phyloP scores from a whole-genome alignment of 2,888 invertebrate genomes.

The Nomada flava region DNA sequence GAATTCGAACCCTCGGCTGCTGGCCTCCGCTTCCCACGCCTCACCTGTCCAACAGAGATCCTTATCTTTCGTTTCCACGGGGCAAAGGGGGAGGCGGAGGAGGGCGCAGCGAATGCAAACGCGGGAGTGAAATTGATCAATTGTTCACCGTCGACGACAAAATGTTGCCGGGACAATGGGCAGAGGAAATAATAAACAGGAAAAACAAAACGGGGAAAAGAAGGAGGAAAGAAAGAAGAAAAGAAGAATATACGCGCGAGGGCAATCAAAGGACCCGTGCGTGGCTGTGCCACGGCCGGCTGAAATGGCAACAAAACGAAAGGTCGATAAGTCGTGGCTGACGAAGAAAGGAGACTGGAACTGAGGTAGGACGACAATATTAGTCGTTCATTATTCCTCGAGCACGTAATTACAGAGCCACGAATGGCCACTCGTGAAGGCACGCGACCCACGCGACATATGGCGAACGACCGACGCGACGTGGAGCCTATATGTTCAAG shows the following conservation, averaged over 20 bases:
- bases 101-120: constrained; percentile 37
- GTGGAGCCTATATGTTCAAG: constrained; percentile 29
- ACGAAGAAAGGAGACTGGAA: constrained; percentile 44
- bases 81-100: not conserved
- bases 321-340: constrained; percentile 81
- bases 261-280: constrained; percentile 65
- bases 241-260: constrained; percentile 29
- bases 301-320: constrained; percentile 78
- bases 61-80: constrained; percentile 60
- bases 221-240: constrained; percentile 1
- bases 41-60: constrained; percentile 73
- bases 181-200: constrained; percentile 57
- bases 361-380: constrained; percentile 78
- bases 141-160: constrained; percentile 65
- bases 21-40: constrained; percentile 69
- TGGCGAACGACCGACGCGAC: constrained; percentile 71
- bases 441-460: constrained; percentile 82
- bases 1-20: constrained; percentile 40
- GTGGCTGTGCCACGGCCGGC: constrained; percentile 62
- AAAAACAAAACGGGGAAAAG: constrained; percentile 12
- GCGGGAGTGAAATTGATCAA: constrained; percentile 59
- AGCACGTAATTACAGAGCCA: constrained; percentile 78
- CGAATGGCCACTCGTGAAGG: constrained; percentile 80
- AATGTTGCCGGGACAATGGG: constrained; percentile 68
- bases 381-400: constrained; percentile 81